Percentiles rank a stretch among this genome's conserved stretches.
Conservation (phyloP, 1,140 invertebrate genomes). For the Cotesia glomerata region DNA sequence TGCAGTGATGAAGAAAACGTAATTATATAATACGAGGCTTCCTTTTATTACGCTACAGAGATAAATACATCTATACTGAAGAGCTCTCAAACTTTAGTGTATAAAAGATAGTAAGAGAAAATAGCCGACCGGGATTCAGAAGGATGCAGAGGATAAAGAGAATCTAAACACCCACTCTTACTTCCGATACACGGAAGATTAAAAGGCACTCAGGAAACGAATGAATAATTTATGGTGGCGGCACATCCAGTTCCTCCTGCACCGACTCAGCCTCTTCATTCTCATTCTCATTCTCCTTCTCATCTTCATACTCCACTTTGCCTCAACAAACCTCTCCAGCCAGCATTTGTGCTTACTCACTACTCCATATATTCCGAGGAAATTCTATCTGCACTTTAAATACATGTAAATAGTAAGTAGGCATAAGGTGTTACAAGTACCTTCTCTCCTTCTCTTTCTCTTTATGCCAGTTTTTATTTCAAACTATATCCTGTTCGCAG, state of each 20-base stretch:
- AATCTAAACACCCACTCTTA: slow-evolving; percentile 21
- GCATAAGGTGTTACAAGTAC: neutral
- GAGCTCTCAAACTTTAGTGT: neutral
- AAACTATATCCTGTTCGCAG: no score
- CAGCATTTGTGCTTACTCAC: slow-evolving; percentile 3
- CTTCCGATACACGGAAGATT: slow-evolving; percentile 24
- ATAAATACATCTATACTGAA: neutral
- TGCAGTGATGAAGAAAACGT: slow-evolving; percentile 13
- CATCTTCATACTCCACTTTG: no score
- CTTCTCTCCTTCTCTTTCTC: neutral
- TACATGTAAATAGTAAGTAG: slow-evolving; percentile 9
- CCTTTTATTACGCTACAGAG: neutral
- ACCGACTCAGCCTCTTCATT: no score
- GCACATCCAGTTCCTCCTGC: slow-evolving; percentile 16
- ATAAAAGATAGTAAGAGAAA: slow-evolving; percentile 1
- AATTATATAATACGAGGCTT: slow-evolving; percentile 17
- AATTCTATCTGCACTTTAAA: slow-evolving; percentile 2
- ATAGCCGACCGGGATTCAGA: slow-evolving; percentile 2
- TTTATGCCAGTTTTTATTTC: neutral
- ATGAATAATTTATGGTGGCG: slow-evolving; percentile 23
- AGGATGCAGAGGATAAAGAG: slow-evolving; percentile 10
- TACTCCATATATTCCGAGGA: neutral
- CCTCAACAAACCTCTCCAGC: neutral
- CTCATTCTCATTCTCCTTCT: no score
- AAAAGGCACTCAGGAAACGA: slow-evolving; percentile 25